Evolutionary conservation across 2,797 vertebrate genomes (phyloP).

Genomic region (Sphenodon punctatus): DNA sequence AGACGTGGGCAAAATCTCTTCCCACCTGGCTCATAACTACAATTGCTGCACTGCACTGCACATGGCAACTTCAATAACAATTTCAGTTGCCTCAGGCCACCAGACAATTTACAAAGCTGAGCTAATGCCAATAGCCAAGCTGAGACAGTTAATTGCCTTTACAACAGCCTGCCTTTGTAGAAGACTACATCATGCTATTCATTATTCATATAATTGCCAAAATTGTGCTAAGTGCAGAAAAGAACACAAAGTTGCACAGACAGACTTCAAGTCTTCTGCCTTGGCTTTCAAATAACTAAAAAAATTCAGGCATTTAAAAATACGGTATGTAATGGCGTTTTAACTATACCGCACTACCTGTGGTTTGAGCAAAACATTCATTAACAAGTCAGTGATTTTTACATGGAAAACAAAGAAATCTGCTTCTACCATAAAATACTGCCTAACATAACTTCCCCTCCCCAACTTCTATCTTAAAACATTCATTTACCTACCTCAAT

Average conservation of each 20-base stretch:
- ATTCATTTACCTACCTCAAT: neutral
- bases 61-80: too few species aligned
- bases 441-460: neutral
- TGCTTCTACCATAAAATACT: neutral
- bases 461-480: neutral
- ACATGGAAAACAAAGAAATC: too few species aligned
- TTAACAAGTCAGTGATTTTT: neutral
- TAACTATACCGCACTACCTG: neutral
- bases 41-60: too few species aligned
- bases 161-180: constrained; percentile 40
- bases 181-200: constrained; percentile 47
- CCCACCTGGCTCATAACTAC: too few species aligned
- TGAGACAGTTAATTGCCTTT: constrained; percentile 38
- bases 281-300: constrained; percentile 1
- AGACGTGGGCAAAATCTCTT: too few species aligned
- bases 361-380: neutral
- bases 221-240: constrained; percentile 25
- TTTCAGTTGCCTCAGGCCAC: too few species aligned
- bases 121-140: constrained; percentile 22
- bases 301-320: neutral
- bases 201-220: constrained; percentile 26
- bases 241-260: neutral
- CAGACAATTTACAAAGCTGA: too few species aligned
- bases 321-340: neutral
- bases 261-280: constrained; percentile 3